Evolutionary conservation across 2,113 vertebrate genomes (phyloP), one percentile per base, ranked within the genome.

Genomic region (Ginglymostoma cirratum): DNA sequence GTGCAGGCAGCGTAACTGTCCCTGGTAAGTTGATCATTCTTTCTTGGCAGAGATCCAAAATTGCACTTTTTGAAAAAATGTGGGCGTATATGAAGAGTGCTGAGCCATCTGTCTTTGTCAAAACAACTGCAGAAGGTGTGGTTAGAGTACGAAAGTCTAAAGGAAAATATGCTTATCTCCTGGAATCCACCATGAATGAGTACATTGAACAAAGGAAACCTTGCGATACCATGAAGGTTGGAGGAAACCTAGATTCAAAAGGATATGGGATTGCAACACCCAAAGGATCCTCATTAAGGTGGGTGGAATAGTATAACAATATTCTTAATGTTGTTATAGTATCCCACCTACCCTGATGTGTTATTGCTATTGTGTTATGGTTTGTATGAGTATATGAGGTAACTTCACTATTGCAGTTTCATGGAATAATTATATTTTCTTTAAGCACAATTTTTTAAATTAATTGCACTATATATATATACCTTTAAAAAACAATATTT

Each of bases 281-380:
- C 97, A 99, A 99, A 98, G 99, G 98, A 99, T 99, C 99, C 98
- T 99, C 99, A 99, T 99, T 99, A 99, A 99, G 99, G 99, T 99
- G 99, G 99, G 99, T 99, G 99, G 99, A 99, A 99, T 99, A 99
- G 99, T 99, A 99, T 99, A 99, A 99, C 99, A 99, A 99, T 99
- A 98, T 99, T 98, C 98, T 98, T 98, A 98, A 99, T 99, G 99
- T 99, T 99, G 99, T 99, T 99, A 99, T 99, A 99, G 99, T 99
- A 99, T 99, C 99, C 99, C 99, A 99, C 99, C 99, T 99, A 99
- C 99, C 99, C 99, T 99, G 99, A 99, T 99, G 99, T 99, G 98
- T 98, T 98, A 99, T 98, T 99, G 98, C 98, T 98, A 98, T 98
- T 98, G 97, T 98, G 98, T 98, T 96, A 98, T 99, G 99, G 99